Evolutionary conservation across 2,888 invertebrate species (phyloP).

Genomic region (Yponomeuta sedellus): DNA sequence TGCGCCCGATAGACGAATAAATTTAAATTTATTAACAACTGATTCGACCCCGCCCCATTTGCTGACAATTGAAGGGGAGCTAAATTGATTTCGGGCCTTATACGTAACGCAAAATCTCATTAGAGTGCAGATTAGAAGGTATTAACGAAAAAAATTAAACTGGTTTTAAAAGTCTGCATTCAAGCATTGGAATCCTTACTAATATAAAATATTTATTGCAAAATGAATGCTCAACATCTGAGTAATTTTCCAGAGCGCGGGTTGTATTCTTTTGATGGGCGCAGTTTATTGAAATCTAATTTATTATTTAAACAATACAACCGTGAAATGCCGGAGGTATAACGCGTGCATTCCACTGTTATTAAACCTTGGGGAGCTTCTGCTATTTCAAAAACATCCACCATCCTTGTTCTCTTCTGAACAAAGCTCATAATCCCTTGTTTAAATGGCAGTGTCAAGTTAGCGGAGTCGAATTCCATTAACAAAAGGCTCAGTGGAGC

Average conservation of each 20-base stretch:
- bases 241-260: constrained; percentile 17
- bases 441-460: not conserved
- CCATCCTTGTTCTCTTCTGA: not conserved
- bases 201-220: constrained; percentile 14
- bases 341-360: constrained; percentile 62
- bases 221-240: constrained; percentile 12
- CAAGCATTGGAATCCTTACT: too few relatives aligned
- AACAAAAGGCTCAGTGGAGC: constrained; percentile 43
- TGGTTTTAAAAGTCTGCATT: not conserved
- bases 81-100: constrained; percentile 55
- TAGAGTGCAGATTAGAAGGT: constrained; percentile 3
- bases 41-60: constrained; percentile 54
- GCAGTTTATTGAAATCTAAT: constrained; percentile 53
- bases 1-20: constrained; percentile 69
- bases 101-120: constrained; percentile 19
- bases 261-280: constrained; percentile 37
- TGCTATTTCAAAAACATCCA: not conserved
- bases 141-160: not conserved
- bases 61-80: constrained; percentile 59
- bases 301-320: constrained; percentile 63
- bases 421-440: not conserved
- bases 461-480: constrained; percentile 14
- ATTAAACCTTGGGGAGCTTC: constrained; percentile 39
- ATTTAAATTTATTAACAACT: constrained; percentile 72
- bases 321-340: constrained; percentile 53